These are phyloP conservation scores for Theretra japonica DNA, from an alignment of 2,888 invertebrate species.

Conservation along the genomic window DNA sequence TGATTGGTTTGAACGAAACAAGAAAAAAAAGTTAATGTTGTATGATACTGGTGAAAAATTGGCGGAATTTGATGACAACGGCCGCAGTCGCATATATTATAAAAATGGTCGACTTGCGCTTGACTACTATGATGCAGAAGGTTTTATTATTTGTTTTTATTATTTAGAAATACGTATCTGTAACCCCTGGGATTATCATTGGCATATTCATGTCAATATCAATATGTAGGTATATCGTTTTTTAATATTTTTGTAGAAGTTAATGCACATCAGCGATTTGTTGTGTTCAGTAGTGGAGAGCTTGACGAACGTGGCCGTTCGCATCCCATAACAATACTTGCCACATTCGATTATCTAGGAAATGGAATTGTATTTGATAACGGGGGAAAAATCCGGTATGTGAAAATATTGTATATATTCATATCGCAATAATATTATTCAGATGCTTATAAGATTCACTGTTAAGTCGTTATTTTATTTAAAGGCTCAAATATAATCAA, in stretches of 20 bases:
- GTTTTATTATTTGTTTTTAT: slow-evolving; percentile 43
- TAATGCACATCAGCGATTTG: slow-evolving; percentile 73
- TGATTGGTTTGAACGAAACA: slow-evolving; percentile 77
- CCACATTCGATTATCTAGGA: slow-evolving; percentile 74
- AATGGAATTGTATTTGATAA: slow-evolving; percentile 79
- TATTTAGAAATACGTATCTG: slow-evolving; percentile 9
- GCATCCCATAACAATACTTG: slow-evolving; percentile 69
- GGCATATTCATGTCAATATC: neutral
- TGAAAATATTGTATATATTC: neutral
- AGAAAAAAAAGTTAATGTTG: slow-evolving; percentile 61
- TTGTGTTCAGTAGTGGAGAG: slow-evolving; percentile 73
- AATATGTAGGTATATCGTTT: neutral
- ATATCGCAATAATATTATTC: neutral
- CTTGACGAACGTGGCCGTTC: slow-evolving; percentile 68
- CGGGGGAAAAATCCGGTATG: slow-evolving; percentile 72
- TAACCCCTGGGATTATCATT: too few relatives aligned
- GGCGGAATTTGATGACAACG: slow-evolving; percentile 71
- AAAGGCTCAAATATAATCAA: slow-evolving; percentile 77
- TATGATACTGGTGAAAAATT: slow-evolving; percentile 72
- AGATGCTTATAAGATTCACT: neutral
- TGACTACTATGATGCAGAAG: slow-evolving; percentile 76
- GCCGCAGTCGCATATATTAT: slow-evolving; percentile 72
- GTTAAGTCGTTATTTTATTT: slow-evolving; percentile 32
- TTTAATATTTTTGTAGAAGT: slow-evolving; percentile 54
- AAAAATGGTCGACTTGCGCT: slow-evolving; percentile 70